A percentile compares a stretch with the other conserved stretches of the same genome.
Conservation (phyloP, 2,113 vertebrate genomes). For the crab-eating macaque (Macaca fascicularis) region T2T-MFA8v1.1 NC_088388.1:132250001-132250500, state of each 20-base stretch:
- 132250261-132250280: too few relatives aligned
- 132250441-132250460: not conserved
- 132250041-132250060: not conserved
- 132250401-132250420: not conserved
- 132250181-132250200: not conserved
- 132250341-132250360: rapidly evolving
- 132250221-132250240: not conserved
- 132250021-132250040: not conserved
- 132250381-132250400: too few relatives aligned
- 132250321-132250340: too few relatives aligned
- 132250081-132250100: rapidly evolving
- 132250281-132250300: not conserved
- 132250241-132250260: too few relatives aligned
- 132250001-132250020: not conserved
- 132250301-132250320: rapidly evolving
- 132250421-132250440: rapidly evolving
- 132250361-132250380: not conserved
- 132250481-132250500: not conserved
- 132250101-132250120: rapidly evolving
- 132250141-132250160: not conserved
- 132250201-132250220: not conserved
- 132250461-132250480: not conserved
- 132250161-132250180: not conserved
- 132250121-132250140: not conserved
- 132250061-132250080: too few relatives aligned